Base-by-base conservation (phyloP, 2,888 invertebrate species). In the Schizotus pectinicornis region DNA sequence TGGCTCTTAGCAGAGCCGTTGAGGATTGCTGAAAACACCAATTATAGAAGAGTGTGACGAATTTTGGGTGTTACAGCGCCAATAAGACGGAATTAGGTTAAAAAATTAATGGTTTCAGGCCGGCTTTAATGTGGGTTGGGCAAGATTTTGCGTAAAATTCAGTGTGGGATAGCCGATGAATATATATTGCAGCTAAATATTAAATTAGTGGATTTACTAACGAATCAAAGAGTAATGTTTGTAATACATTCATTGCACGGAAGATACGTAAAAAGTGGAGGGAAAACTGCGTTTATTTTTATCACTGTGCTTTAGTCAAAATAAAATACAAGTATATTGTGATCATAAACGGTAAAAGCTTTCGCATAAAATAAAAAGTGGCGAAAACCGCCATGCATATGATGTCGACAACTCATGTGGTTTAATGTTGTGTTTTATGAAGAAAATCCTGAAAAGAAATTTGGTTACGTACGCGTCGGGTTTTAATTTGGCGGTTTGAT, bases 311-410 rank as follows among this genome's bases (percentile, higher is more conserved):
- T 53, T 59, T 54, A 45, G 34, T 39, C 39, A 42, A 54, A 59
- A 49, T 59, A 59, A 59, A 53, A 53, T 34, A 59, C 43, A 45
- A 54, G 59, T 43, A 52, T 49, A 54, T 59, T 49, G 53, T 54
- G 49, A 53, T 49, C 43, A 50, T 59, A 59, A 59, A 54, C 14
- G 42, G 45, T 54, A 49, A 54, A 54, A 54, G 59, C 48, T 43
- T 54, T 43, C 9, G 32, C 50, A 59, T 54, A 54, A 58, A 58
- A 57, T 52, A 57, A 48, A 57, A 53, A 32, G 37, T 36, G 47
- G 32, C 33, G 48, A 42, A 48, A 49, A 52, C 31, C 47, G 47
- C 34, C 36, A 47, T 56, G 41, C 35, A 51, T 39, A 56, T 41
- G 51, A 46, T 56, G 36, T 35, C 39, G 51, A 50, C 39, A 45